Percentiles rank a stretch among this genome's conserved stretches.
Evolutionary conservation across 2,113 vertebrate genomes (phyloP).

Genomic region (Chaetodon trifascialis): DNA sequence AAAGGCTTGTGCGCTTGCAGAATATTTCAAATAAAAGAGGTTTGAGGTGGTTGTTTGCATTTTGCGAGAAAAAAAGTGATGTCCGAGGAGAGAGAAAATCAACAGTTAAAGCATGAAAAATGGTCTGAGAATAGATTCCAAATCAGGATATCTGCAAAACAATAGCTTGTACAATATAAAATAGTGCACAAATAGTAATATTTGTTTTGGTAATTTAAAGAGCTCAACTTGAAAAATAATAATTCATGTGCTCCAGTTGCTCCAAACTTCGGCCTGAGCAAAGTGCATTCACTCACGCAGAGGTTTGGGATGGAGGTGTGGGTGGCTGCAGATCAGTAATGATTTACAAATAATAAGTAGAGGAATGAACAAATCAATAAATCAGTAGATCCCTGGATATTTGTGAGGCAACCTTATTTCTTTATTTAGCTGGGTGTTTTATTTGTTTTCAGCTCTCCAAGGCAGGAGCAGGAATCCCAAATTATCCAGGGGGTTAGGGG

Average conservation of each 20-base stretch:
- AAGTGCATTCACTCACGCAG: conserved; percentile 17
- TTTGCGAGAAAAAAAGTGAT: conserved; percentile 7
- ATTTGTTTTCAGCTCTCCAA: conserved; percentile 85
- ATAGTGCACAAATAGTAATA: neutral
- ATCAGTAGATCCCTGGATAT: conserved; percentile 82
- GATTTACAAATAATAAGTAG: conserved; percentile 84
- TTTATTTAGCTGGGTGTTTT: conserved; percentile 81
- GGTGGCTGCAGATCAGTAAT: conserved; percentile 74
- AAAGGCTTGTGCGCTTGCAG: neutral
- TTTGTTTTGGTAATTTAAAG: neutral
- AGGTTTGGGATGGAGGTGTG: conserved; percentile 60
- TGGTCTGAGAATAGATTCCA: neutral
- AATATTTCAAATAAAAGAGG: conserved; percentile 1
- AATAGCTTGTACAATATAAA: neutral
- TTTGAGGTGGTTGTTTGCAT: conserved; percentile 10
- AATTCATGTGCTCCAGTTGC: neutral
- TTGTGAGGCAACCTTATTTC: conserved; percentile 77
- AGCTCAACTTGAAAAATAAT: conserved; percentile 25
- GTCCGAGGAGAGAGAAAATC: neutral
- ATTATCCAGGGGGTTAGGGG: conserved; percentile 87
- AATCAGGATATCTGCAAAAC: neutral
- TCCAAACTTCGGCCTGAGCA: conserved; percentile 32
- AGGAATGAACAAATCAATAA: conserved; percentile 85
- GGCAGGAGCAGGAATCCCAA: conserved; percentile 86
- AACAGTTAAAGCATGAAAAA: neutral